phyloP scores from a whole-genome alignment of 2,113 vertebrate genomes.

The Notothenia rossii region DNA sequence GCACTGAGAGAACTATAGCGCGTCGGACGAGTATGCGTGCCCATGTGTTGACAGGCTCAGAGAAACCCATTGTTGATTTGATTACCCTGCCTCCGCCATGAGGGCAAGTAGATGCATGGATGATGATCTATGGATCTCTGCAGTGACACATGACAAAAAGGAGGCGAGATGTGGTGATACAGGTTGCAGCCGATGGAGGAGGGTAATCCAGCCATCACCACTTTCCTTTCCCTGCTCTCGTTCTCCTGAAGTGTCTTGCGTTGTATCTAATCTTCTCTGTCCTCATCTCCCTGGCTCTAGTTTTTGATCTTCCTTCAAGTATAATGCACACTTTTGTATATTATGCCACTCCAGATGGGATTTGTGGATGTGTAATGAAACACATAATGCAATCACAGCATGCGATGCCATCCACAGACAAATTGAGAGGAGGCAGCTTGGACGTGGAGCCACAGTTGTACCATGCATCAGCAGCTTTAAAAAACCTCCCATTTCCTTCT shows the following conservation, averaged over 20 bases:
- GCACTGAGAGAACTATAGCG: conserved; percentile 49
- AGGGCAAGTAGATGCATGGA: conserved; percentile 47
- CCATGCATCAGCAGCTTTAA: conserved; percentile 60
- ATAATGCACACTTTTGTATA: conserved; percentile 40
- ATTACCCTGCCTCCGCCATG: conserved; percentile 54
- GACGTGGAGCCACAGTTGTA: conserved; percentile 39
- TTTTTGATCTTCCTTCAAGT: conserved; percentile 9
- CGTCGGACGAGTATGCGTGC: conserved; percentile 30
- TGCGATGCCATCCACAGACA: conserved; percentile 54
- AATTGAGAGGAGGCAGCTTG: conserved; percentile 52
- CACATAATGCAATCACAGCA: conserved; percentile 53
- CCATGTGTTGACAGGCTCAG: conserved; percentile 57
- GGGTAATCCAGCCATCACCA: conserved; percentile 31
- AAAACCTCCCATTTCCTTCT: conserved; percentile 49
- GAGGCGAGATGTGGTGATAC: conserved; percentile 34
- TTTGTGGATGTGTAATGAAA: conserved; percentile 39
- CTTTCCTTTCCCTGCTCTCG: conserved; percentile 38
- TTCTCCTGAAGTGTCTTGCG: conserved; percentile 24
- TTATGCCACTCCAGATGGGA: conserved; percentile 33
- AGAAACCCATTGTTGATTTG: conserved; percentile 60
- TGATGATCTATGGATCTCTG: conserved; percentile 62
- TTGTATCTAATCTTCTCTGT: conserved; percentile 11
- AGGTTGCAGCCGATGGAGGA: conserved; percentile 42
- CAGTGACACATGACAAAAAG: conserved; percentile 51
- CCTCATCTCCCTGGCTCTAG: not conserved